Conservation (phyloP, 2,888 invertebrate species). For the Rugalucina vietnamica region DNA sequence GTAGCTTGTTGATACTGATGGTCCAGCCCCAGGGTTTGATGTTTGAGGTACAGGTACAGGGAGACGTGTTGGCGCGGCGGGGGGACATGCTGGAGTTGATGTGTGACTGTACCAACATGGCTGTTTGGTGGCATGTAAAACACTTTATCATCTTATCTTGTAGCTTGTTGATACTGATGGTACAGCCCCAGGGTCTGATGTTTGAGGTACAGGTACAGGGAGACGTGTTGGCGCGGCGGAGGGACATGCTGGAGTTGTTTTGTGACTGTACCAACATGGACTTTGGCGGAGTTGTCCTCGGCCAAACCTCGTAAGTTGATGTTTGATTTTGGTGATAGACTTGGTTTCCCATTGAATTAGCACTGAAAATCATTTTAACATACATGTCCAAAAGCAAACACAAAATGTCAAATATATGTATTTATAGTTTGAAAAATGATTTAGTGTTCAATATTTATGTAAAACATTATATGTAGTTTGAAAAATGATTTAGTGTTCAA, state of each 20-base stretch:
- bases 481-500: no score
- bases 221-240: slow-evolving; percentile 47
- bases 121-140: no score
- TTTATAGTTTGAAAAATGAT: no score
- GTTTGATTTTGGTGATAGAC: no score
- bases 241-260: slow-evolving; percentile 43
- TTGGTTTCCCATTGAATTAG: no score
- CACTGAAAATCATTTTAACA: no score
- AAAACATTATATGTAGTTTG: no score
- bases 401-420: no score
- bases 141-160: no score
- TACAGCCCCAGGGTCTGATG: slow-evolving; percentile 75
- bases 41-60: slow-evolving; percentile 73
- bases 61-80: slow-evolving; percentile 53
- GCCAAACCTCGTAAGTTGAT: slow-evolving; percentile 72
- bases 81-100: slow-evolving; percentile 46
- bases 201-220: slow-evolving; percentile 74
- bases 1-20: slow-evolving; percentile 73
- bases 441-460: no score
- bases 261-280: slow-evolving; percentile 71
- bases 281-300: slow-evolving; percentile 77
- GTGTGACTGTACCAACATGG: slow-evolving; percentile 70
- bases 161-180: slow-evolving; percentile 73
- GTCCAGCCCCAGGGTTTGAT: slow-evolving; percentile 75
- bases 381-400: no score